Evolutionary conservation across 53 echinoderm and acorn worm species (phyloP).

Genomic region (Patiria pectinifera): DNA sequence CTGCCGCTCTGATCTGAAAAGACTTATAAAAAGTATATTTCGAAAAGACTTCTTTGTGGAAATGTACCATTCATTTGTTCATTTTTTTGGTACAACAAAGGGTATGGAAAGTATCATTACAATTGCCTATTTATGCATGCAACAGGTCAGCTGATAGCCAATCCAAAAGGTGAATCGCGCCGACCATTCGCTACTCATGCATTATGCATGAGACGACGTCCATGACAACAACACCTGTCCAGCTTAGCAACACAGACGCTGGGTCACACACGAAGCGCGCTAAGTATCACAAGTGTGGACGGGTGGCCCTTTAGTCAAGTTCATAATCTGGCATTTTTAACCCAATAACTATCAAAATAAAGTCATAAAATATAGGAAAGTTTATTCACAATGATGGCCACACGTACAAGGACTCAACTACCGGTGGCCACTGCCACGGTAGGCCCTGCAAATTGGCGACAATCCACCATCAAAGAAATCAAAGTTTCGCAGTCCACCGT

Average conservation of each 20-base stretch:
- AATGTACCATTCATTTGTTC: too few relatives aligned
- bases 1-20: too few relatives aligned
- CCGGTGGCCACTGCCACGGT: constrained; percentile 95
- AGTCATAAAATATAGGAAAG: not conserved
- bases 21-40: too few relatives aligned
- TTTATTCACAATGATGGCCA: constrained; percentile 85
- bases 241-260: constrained; percentile 56
- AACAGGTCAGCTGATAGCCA: constrained; percentile 1
- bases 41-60: too few relatives aligned
- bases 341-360: not conserved
- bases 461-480: constrained; percentile 93
- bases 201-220: constrained; percentile 53
- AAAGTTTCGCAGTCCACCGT: constrained; percentile 94
- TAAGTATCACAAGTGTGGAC: not conserved
- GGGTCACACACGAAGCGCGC: constrained; percentile 15
- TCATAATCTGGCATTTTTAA: not conserved
- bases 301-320: not conserved
- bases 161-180: not conserved
- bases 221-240: constrained; percentile 57
- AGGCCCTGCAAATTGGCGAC: constrained; percentile 93
- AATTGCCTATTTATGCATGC: not conserved
- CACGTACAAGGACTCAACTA: constrained; percentile 79
- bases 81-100: too few relatives aligned
- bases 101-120: not conserved
- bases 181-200: not conserved